Conservation (phyloP, 2,888 invertebrate species). For the Dryocosmus kuriphilus region DNA sequence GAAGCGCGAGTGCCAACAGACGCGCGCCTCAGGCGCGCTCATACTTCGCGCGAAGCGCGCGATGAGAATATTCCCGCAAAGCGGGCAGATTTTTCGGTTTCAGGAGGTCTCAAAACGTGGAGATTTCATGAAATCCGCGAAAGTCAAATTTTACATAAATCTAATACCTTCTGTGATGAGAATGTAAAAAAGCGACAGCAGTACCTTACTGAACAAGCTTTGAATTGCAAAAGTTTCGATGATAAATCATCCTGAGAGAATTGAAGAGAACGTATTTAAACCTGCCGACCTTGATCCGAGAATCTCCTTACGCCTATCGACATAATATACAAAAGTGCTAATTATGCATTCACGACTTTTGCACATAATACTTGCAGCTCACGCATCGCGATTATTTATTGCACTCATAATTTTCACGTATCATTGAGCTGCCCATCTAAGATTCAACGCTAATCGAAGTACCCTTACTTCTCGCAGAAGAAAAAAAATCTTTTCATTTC, state of each 20-base stretch:
- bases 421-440: background rate
- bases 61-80: too few species aligned
- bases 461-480: background rate
- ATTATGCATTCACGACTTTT: background rate
- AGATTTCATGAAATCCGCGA: too few species aligned
- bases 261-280: conserved; percentile 47
- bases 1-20: too few species aligned
- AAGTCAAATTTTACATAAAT: too few species aligned
- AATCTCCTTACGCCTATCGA: conserved; percentile 58
- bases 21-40: too few species aligned
- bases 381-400: background rate
- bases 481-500: background rate
- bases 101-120: too few species aligned
- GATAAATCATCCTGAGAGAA: background rate
- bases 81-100: too few species aligned
- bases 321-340: conserved; percentile 28
- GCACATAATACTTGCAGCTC: background rate
- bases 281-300: conserved; percentile 57
- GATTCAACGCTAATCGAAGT: background rate
- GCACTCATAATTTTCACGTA: background rate
- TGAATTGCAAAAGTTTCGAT: background rate
- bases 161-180: too few species aligned
- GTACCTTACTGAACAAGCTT: background rate
- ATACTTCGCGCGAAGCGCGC: too few species aligned
- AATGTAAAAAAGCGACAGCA: background rate